A percentile compares a stretch with the other conserved stretches of the same genome.
Conservation (phyloP, 2,888 invertebrate genomes). For the Pristionchus mayeri region DNA sequence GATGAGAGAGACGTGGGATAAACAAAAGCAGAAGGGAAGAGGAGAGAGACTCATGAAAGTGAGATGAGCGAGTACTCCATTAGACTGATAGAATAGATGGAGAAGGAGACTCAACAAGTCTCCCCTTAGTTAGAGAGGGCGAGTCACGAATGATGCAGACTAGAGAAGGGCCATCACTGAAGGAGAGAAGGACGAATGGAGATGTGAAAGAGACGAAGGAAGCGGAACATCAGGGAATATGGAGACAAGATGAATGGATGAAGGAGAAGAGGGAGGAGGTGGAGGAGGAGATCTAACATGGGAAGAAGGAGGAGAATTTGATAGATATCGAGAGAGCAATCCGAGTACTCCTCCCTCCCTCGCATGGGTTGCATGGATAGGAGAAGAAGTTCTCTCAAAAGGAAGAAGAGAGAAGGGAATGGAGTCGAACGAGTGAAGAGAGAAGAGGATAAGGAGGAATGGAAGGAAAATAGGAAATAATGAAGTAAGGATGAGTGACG, state of each 20-base stretch:
- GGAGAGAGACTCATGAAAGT: no score
- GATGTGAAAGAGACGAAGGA: not conserved
- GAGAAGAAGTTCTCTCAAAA: no score
- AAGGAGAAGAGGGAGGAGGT: not conserved
- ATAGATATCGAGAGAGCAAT: not conserved
- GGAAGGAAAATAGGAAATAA: slow-evolving; percentile 22
- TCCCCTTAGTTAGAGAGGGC: not conserved
- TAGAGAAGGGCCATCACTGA: not conserved
- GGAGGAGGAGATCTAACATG: not conserved
- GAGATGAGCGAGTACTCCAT: not conserved
- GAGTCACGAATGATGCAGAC: no score
- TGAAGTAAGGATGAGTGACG: slow-evolving; percentile 32
- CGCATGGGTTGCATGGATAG: no score
- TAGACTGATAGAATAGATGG: not conserved
- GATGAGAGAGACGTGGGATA: not conserved
- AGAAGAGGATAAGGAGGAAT: slow-evolving; percentile 1
- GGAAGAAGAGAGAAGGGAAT: slow-evolving; percentile 2
- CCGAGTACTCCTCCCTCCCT: no score
- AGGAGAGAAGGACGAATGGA: not conserved
- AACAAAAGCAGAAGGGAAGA: not conserved
- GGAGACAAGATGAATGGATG: not conserved
- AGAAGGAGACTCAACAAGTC: no score
- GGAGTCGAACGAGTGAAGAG: not conserved
- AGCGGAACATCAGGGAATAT: not conserved
- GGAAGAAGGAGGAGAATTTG: not conserved